A percentile compares a stretch with the other conserved stretches of the same genome.
Evolutionary conservation across 2,888 invertebrate genomes (phyloP).

Genomic region (Dolichopus griseipennis): DNA sequence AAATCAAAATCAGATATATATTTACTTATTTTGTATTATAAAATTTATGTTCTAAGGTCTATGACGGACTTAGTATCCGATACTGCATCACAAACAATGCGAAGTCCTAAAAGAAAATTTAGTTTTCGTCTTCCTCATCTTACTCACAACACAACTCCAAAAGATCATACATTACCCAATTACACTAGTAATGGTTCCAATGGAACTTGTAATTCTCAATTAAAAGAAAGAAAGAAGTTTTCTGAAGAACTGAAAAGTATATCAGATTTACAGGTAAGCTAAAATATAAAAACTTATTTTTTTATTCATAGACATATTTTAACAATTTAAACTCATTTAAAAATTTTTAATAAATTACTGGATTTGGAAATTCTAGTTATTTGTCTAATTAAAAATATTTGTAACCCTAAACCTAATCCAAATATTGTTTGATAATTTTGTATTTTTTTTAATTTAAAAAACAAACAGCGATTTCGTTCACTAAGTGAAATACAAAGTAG

Average conservation of each 20-base stretch:
- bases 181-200: slow-evolving; percentile 34
- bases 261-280: slow-evolving; percentile 80
- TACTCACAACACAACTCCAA: slow-evolving; percentile 29
- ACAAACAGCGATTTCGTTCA: slow-evolving; percentile 45
- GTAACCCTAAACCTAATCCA: too few relatives aligned
- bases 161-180: slow-evolving; percentile 26
- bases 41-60: slow-evolving; percentile 36
- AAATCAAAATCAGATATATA: too few relatives aligned
- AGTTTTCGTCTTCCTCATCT: slow-evolving; percentile 61
- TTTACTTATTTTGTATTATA: too few relatives aligned
- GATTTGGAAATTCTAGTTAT: slow-evolving; percentile 8
- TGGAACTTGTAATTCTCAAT: slow-evolving; percentile 39
- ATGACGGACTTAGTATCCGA: slow-evolving; percentile 54
- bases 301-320: too few relatives aligned
- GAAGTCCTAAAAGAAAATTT: slow-evolving; percentile 66
- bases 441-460: slow-evolving; percentile 15
- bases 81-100: slow-evolving; percentile 45
- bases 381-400: slow-evolving; percentile 12
- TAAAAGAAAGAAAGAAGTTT: slow-evolving; percentile 62
- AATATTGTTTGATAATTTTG: too few relatives aligned
- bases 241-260: slow-evolving; percentile 80
- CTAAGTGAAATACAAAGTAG: slow-evolving; percentile 47
- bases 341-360: too few relatives aligned
- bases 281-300: slow-evolving; percentile 10
- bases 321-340: too few relatives aligned